Base-by-base conservation (phyloP, 37 sponge, comb jelly and placozoan genomes). In the Spongia lamella region DNA sequence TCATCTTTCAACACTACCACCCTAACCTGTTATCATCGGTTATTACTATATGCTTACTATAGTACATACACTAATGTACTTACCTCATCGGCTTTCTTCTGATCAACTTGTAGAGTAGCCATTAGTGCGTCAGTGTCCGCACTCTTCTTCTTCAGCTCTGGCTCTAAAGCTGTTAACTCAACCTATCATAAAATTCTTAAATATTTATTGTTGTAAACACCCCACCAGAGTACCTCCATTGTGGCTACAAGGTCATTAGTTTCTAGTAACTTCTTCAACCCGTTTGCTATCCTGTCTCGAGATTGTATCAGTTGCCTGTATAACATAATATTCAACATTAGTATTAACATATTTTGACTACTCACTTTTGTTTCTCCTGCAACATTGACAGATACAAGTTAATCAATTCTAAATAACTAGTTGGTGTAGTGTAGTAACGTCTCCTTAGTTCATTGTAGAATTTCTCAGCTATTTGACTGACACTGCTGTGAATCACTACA, bases 371-470 rank as follows among this genome's bases (percentile, higher is more conserved):
- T 77, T 98, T 98, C 52, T 92, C 92, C 62, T 94, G 86, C 79
- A 98, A 60, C 99, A 98, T 95, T 27, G 81, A 66, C 9, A 95
- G 70, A 77, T 92, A 98, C 63, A 93, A 78, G 68, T 90, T 95
- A 84, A 98, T 95, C 39, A 98, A 87, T 79, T 98, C 99, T 53
- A 98, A 85, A 83, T 98, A 98, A 65, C 86, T 85, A 43, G 99
- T 98, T 40, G 99, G 99, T 38, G 99, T 98, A 72, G 96, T 95
- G 85, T 98, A 98, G 85, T 93, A 88, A 54, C 82, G 88, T 34
- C 99, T 70, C 43, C 96, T 62, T 54, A 98, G 80, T 68, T 98
- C 96, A 38, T 84, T 78, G 73, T 87, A 95, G 84, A 95, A 98
- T 52, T 86, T 55, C n/a, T 95, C 94, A 4, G 96, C 84, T 91